phyloP scores from a whole-genome alignment of 2,888 invertebrate genomes.

The Cyaniris semiargus region DNA sequence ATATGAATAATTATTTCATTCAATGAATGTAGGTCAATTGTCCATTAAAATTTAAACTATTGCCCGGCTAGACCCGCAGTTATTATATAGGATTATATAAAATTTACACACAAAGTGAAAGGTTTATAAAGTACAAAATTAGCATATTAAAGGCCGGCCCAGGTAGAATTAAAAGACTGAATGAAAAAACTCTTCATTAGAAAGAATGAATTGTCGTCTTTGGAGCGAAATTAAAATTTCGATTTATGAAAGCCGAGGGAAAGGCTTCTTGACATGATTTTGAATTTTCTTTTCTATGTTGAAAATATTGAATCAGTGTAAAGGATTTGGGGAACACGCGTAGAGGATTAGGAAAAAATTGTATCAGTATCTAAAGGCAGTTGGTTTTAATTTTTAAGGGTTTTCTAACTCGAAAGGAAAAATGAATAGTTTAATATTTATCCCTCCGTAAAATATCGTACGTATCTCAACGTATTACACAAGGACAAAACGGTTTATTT shows the following conservation, averaged over 20 bases:
- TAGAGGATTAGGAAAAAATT: no score
- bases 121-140: constrained; percentile 15
- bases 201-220: constrained; percentile 6
- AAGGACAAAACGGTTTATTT: no score
- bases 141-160: constrained; percentile 7
- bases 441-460: no score
- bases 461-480: no score
- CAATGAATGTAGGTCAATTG: constrained; percentile 2
- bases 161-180: background rate
- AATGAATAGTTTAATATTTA: no score
- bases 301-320: no score
- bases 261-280: background rate
- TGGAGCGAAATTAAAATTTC: background rate
- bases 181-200: background rate
- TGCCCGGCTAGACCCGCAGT: background rate
- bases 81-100: constrained; percentile 1
- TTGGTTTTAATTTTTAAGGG: no score
- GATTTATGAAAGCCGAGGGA: background rate
- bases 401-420: no score
- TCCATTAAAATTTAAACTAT: background rate
- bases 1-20: background rate
- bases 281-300: background rate
- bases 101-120: constrained; percentile 26
- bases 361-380: no score
- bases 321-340: no score